Percentiles rank a stretch among this genome's conserved stretches.
These are phyloP conservation scores for Brachyrhaphis roseni DNA, from an alignment of 2,797 vertebrate species.

Conservation along the genomic window DNA sequence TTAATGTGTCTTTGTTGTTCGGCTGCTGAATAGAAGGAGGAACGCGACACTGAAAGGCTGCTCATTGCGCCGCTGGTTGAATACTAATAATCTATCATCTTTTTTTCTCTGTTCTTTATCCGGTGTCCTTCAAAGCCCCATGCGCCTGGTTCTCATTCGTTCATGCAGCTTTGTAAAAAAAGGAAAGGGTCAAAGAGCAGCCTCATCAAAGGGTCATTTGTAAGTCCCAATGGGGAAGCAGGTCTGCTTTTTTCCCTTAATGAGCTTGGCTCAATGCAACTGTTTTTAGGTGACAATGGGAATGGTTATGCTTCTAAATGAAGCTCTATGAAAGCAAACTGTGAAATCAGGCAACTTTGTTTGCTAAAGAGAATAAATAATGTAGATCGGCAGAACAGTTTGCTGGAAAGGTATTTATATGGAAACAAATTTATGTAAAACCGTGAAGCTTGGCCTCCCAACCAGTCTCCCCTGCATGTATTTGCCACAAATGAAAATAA, in stretches of 20 bases:
- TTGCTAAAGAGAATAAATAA: slow-evolving; percentile 45
- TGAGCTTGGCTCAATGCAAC: slow-evolving; percentile 58
- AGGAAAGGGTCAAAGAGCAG: slow-evolving; percentile 68
- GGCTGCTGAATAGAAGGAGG: slow-evolving; percentile 72
- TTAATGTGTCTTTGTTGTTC: slow-evolving; percentile 76
- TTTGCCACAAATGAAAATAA: slow-evolving; percentile 34
- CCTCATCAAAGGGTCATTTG: slow-evolving; percentile 76
- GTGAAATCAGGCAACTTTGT: slow-evolving; percentile 67
- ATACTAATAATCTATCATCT: slow-evolving; percentile 73
- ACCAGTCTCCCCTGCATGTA: slow-evolving; percentile 22
- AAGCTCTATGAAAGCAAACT: slow-evolving; percentile 54
- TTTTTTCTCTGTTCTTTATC: slow-evolving; percentile 55
- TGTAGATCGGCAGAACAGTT: slow-evolving; percentile 21
- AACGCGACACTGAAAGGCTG: slow-evolving; percentile 71
- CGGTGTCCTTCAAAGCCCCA: slow-evolving; percentile 44
- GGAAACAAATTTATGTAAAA: slow-evolving; percentile 36
- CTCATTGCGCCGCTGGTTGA: slow-evolving; percentile 70
- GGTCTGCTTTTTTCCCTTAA: slow-evolving; percentile 57
- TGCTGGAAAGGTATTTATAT: slow-evolving; percentile 20
- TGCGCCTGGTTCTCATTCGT: slow-evolving; percentile 29
- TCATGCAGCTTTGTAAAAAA: slow-evolving; percentile 51
- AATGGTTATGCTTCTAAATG: slow-evolving; percentile 53
- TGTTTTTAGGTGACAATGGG: slow-evolving; percentile 33
- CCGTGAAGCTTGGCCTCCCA: neutral
- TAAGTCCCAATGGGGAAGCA: slow-evolving; percentile 65